A percentile compares a stretch with the other conserved stretches of the same genome.
phyloP scores from a whole-genome alignment of 2,113 vertebrate species.

The Pachyramphus minor region DNA sequence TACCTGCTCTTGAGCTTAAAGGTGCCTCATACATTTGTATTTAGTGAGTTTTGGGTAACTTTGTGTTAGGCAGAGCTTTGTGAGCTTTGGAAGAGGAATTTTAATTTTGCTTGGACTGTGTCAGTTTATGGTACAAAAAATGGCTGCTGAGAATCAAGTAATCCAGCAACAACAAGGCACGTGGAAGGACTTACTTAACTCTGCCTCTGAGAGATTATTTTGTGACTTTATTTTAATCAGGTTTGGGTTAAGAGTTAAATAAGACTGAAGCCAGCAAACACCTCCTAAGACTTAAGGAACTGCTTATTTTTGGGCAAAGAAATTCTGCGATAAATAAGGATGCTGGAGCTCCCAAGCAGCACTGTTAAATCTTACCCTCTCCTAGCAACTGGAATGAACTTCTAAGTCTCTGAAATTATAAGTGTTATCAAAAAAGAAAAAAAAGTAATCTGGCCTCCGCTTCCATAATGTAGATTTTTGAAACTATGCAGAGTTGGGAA shows the following conservation, averaged over 20 bases:
- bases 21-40: neutral
- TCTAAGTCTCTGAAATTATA: neutral
- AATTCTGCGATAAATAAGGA: neutral
- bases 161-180: neutral
- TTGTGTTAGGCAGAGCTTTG: neutral
- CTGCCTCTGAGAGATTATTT: neutral
- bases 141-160: neutral
- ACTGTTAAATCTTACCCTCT: neutral
- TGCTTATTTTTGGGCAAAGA: neutral
- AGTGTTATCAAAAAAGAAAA: neutral
- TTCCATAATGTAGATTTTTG: neutral
- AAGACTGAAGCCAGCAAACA: neutral
- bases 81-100: neutral
- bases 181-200: neutral
- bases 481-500: neutral
- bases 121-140: neutral
- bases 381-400: neutral
- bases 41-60: neutral
- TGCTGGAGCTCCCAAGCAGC: neutral
- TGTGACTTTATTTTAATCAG: neutral
- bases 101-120: neutral
- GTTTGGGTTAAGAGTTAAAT: neutral
- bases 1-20: neutral
- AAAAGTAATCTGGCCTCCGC: neutral
- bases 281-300: neutral